Evolutionary conservation across 2,113 vertebrate species (phyloP).

Genomic region (Lipotes vexillifer): DNA sequence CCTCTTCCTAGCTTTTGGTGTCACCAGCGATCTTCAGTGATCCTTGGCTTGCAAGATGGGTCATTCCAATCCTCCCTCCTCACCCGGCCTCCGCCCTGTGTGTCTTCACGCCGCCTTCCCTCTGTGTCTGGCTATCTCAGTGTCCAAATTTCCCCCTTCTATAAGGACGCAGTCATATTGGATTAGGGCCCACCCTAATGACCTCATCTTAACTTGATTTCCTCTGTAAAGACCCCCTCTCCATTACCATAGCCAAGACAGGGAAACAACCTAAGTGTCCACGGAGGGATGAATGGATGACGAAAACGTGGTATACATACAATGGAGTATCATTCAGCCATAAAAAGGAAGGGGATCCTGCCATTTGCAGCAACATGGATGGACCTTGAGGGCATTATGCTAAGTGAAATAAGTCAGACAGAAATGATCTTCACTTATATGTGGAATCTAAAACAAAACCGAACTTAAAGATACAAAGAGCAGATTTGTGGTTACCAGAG

Average conservation of each 20-base stretch:
- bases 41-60: not conserved
- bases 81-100: not conserved
- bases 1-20: not conserved
- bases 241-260: not conserved
- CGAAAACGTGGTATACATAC: not conserved
- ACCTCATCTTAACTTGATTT: not conserved
- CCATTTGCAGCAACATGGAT: not conserved
- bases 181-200: not conserved
- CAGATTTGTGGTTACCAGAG: not conserved
- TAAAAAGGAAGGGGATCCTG: not conserved
- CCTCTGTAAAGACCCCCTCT: not conserved
- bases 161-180: not conserved
- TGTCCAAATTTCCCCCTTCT: not conserved
- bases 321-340: not conserved
- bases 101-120: not conserved
- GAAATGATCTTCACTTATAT: not conserved
- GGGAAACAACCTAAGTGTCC: not conserved
- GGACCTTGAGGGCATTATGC: not conserved
- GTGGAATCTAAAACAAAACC: not conserved
- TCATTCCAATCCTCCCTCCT: not conserved
- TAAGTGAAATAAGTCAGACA: not conserved
- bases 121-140: not conserved
- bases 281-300: not conserved
- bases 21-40: fast-evolving
- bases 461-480: not conserved